phyloP scores from a whole-genome alignment of 2,113 vertebrate species.

The Heterotis niloticus region DNA sequence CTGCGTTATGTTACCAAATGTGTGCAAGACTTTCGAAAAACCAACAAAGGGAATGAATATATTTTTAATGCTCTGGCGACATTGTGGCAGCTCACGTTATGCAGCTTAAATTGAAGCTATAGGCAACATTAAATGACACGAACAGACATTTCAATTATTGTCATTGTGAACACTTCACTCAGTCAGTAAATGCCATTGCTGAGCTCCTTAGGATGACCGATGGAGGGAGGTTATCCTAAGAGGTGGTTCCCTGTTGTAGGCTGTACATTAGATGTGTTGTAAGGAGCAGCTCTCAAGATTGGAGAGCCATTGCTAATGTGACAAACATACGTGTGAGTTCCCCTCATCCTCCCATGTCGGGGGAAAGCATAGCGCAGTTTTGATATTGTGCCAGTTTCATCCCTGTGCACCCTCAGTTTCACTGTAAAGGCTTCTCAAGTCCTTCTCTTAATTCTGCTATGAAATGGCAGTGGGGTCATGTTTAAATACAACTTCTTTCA shows the following conservation, averaged over 20 bases:
- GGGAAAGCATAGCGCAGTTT: neutral
- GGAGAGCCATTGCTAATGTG: too few species aligned
- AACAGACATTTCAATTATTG: neutral
- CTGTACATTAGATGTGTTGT: too few species aligned
- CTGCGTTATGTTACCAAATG: neutral
- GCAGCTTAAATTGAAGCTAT: too few species aligned
- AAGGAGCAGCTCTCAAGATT: too few species aligned
- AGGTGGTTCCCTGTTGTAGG: neutral
- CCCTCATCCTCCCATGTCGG: neutral
- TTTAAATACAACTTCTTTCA: neutral
- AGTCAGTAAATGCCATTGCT: neutral
- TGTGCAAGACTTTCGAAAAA: neutral
- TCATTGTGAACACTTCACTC: neutral
- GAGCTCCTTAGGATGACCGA: neutral
- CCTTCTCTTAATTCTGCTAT: slow-evolving; percentile 3
- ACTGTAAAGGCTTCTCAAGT: neutral
- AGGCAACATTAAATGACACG: too few species aligned
- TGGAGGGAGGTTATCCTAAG: neutral
- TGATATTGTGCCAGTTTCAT: neutral
- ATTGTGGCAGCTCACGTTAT: neutral
- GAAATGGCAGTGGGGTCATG: neutral
- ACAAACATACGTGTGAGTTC: too few species aligned
- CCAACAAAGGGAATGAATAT: neutral
- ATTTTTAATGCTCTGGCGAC: neutral
- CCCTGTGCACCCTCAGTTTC: neutral